Evolutionary conservation across 2,888 invertebrate species (phyloP), one percentile per base, ranked within the genome.

Genomic region (Leptinotarsa juncta): DNA sequence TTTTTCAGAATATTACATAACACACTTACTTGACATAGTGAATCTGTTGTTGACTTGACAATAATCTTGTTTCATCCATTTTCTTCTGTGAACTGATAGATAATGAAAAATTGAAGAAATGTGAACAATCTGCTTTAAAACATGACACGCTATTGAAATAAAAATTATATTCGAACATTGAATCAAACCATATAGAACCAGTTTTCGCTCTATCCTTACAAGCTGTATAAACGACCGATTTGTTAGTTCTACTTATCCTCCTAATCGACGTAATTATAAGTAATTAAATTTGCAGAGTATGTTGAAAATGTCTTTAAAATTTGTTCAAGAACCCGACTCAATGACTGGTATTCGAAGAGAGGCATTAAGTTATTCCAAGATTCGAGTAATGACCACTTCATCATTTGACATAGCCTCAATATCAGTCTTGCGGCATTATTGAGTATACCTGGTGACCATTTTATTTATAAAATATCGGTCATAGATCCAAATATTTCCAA

Each of bases 261-360:
- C 10, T n/a, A 2, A 42, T 62, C n/a, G 42, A 7, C 42, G 62
- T 62, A 62, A 62, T 62, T 42, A 62, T 62, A 14, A 62, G 62
- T 32, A 62, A 62, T 62, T 62, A 32, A 62, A 62, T 62, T 62
- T 42, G 32, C 62, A 42, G 4, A 0, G 62, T 7, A 62, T 62
- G 32, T n/a, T 62, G 42, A 42, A 62, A 62, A 62, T 62, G 62
- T n/a, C 42, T 62, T 62, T 62, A 62, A 62, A 62, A 62, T 62
- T 62, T 42, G 62, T 62, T 42, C 62, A 32, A 62, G 62, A 62
- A 32, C 42, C 62, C 42, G 62, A 62, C 42, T 42, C n/a, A n/a
- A 62, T 42, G 62, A n/a, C 42, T n/a, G 62, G 62, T 32, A 62
- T 62, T 32, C 10, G 32, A 32, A n/a, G 42, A 42, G 62, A 62